phyloP scores from a whole-genome alignment of 2,888 invertebrate genomes.

The Tortricodes alternella region DNA sequence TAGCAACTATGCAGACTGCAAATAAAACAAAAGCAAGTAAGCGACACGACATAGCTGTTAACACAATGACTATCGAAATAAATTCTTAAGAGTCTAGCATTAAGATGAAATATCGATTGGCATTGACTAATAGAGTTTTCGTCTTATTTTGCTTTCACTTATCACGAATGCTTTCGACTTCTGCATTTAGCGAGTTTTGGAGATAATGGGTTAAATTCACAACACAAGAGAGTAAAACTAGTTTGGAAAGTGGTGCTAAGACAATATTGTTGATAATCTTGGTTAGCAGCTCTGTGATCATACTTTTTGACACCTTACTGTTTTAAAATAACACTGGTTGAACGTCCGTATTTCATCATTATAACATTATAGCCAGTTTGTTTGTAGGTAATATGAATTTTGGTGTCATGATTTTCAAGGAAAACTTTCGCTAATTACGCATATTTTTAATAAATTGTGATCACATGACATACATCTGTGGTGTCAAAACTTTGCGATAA shows the following conservation, averaged over 20 bases:
- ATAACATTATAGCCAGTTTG: too few species aligned
- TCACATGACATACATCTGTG: too few species aligned
- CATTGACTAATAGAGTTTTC: conserved; percentile 20
- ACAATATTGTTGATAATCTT: background rate
- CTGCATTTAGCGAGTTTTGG: conserved; percentile 30
- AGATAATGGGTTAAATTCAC: conserved; percentile 21
- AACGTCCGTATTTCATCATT: background rate
- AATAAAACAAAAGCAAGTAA: conserved; percentile 3
- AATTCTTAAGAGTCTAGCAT: conserved; percentile 34
- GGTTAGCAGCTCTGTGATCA: background rate
- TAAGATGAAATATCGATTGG: conserved; percentile 38
- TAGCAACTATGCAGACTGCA: background rate
- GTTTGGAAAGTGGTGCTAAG: conserved; percentile 19
- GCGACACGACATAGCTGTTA: too few species aligned
- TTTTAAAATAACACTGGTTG: background rate
- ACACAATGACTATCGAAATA: conserved; percentile 28
- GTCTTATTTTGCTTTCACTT: conserved; percentile 57
- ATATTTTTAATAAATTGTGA: too few species aligned
- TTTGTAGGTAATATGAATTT: too few species aligned
- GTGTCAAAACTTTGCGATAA: too few species aligned
- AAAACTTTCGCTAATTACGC: too few species aligned
- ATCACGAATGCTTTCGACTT: conserved; percentile 50
- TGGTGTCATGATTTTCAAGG: too few species aligned
- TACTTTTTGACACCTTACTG: background rate
- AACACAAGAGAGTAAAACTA: conserved; percentile 12